Evolutionary conservation across 1,140 invertebrate genomes (phyloP).

Genomic region (Pissodes strobi): DNA sequence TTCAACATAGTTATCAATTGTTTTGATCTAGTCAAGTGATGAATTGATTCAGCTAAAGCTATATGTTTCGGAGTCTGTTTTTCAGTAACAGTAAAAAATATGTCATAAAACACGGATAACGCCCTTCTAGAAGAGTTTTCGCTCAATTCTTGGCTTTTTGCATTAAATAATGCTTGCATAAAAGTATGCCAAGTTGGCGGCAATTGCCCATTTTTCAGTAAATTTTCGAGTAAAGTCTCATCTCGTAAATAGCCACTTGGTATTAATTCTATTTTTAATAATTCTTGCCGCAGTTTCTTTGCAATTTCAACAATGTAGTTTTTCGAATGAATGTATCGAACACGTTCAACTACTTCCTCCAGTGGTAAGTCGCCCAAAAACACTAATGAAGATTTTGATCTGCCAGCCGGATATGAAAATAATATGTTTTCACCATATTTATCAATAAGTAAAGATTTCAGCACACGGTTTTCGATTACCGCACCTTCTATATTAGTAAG

Average conservation of each 20-base stretch:
- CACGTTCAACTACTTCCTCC: not conserved
- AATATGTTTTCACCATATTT: slow-evolving; percentile 31
- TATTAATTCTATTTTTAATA: too few relatives aligned
- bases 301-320: too few relatives aligned
- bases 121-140: too few relatives aligned
- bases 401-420: slow-evolving; percentile 27
- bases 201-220: too few relatives aligned
- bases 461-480: slow-evolving; percentile 13
- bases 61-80: slow-evolving; percentile 32
- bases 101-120: slow-evolving; percentile 27
- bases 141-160: too few relatives aligned
- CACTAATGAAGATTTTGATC: slow-evolving; percentile 29
- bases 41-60: slow-evolving; percentile 29
- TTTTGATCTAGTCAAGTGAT: too few relatives aligned
- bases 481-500: slow-evolving; percentile 25
- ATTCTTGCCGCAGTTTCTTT: slow-evolving; percentile 17
- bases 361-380: slow-evolving; percentile 29
- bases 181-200: too few relatives aligned
- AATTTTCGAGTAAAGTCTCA: too few relatives aligned
- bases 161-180: too few relatives aligned
- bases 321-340: too few relatives aligned
- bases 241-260: too few relatives aligned
- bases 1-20: too few relatives aligned
- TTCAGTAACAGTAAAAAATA: slow-evolving; percentile 30
- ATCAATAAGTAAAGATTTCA: slow-evolving; percentile 26